Evolutionary conservation across 1,140 invertebrate genomes (phyloP).

Genomic region (Ephestia elutella): DNA sequence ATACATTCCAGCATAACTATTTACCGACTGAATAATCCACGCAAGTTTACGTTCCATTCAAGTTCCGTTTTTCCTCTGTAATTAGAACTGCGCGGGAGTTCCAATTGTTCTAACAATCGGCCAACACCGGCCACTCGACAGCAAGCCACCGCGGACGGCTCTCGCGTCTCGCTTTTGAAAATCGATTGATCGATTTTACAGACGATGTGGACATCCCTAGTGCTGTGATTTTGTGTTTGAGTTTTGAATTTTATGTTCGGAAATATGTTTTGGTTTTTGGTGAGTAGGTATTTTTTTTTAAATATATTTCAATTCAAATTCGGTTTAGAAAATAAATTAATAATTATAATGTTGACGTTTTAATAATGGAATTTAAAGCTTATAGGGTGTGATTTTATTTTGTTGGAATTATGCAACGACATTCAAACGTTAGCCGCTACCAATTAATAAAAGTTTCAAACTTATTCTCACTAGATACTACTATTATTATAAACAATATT

Average conservation of each 20-base stretch:
- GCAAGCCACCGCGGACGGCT: background rate
- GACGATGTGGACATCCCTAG: conserved; percentile 7
- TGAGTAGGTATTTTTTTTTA: conserved; percentile 19
- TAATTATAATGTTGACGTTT: too few species aligned
- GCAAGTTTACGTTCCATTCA: too few species aligned
- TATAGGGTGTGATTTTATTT: too few species aligned
- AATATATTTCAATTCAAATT: background rate
- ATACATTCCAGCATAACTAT: too few species aligned
- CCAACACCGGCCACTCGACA: background rate
- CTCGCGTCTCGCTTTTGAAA: background rate
- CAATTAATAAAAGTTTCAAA: too few species aligned
- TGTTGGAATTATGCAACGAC: too few species aligned
- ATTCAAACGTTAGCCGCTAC: too few species aligned
- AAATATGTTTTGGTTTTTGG: conserved; percentile 27
- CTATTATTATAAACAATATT: too few species aligned
- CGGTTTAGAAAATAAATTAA: too few species aligned
- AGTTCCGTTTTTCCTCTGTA: background rate
- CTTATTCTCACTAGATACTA: too few species aligned
- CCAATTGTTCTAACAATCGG: background rate
- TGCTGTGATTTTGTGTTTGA: conserved; percentile 12
- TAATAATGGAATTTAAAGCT: too few species aligned
- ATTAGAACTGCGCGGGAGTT: background rate
- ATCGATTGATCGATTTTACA: conserved; percentile 8
- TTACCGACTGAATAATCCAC: too few species aligned
- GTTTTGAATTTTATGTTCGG: conserved; percentile 16